Conservation (phyloP, 37 sponge, comb jelly and placozoan species). For the Corticium candelabrum region DNA sequence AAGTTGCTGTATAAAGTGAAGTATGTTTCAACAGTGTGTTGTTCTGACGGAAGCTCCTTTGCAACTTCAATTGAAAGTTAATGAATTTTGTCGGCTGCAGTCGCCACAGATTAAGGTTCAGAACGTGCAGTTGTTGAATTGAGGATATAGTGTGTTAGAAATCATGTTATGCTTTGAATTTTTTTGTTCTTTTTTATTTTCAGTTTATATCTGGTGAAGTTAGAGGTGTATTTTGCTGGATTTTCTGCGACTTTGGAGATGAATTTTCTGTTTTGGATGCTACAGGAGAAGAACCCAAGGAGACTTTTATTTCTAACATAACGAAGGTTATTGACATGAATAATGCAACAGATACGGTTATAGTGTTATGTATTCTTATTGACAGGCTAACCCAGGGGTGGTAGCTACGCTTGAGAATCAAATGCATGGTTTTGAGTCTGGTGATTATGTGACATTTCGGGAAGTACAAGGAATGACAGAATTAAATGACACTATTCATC, state of each 20-base stretch:
- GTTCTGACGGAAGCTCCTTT: conserved; percentile 56
- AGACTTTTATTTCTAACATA: conserved; percentile 63
- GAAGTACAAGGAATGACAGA: conserved; percentile 85
- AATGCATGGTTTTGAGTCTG: conserved; percentile 69
- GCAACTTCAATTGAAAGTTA: conserved; percentile 44
- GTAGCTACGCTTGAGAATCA: conserved; percentile 59
- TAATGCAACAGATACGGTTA: too few species aligned
- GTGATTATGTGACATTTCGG: conserved; percentile 62
- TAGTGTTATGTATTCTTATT: too few species aligned
- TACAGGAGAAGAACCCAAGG: conserved; percentile 74
- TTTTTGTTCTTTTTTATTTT: background rate
- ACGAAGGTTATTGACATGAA: conserved; percentile 62
- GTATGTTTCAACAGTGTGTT: conserved; percentile 56
- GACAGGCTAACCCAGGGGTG: conserved; percentile 64
- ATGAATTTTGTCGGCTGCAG: conserved; percentile 60
- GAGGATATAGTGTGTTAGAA: background rate
- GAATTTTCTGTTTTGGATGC: conserved; percentile 66
- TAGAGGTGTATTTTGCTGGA: conserved; percentile 69
- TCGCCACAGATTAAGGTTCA: conserved; percentile 65
- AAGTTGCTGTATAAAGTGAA: too few species aligned
- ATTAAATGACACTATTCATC: conserved; percentile 59
- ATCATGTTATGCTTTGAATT: background rate
- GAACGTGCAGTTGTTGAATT: background rate
- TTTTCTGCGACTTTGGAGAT: conserved; percentile 90
- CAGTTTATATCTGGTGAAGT: conserved; percentile 67